Evolutionary conservation across 1,140 invertebrate genomes (phyloP).

Genomic region (Rhopalosiphum maidis): DNA sequence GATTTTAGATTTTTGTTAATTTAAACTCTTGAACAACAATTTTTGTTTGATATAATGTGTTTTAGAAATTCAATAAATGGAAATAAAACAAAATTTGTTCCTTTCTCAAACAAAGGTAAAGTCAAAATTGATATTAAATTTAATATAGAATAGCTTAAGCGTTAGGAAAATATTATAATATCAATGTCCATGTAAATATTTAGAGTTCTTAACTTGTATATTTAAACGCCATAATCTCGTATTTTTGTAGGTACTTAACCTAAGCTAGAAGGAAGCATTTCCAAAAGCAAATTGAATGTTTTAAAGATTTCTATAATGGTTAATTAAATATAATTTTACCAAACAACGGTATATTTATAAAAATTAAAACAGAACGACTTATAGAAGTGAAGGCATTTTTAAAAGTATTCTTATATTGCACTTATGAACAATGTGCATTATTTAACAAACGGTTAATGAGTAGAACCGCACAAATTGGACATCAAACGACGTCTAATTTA

Average conservation of each 20-base stretch:
- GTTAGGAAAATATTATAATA: no score
- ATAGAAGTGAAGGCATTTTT: background rate
- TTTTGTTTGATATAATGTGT: background rate
- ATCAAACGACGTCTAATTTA: constrained; percentile 19
- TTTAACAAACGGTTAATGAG: background rate
- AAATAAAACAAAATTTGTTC: background rate
- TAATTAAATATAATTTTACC: background rate
- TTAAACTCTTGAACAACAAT: background rate
- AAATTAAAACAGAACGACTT: background rate
- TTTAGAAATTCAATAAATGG: background rate
- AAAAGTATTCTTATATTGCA: constrained; percentile 16
- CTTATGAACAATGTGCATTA: constrained; percentile 20
- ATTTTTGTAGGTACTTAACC: background rate
- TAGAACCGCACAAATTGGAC: background rate
- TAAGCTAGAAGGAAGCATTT: background rate
- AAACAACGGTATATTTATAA: background rate
- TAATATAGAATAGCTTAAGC: no score
- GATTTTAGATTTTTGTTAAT: background rate
- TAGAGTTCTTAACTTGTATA: background rate
- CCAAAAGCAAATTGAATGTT: background rate
- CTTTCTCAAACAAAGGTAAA: background rate
- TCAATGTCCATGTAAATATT: background rate
- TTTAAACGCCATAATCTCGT: background rate
- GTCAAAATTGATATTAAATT: background rate
- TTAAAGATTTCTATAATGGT: background rate